Percentiles rank a stretch among this genome's conserved stretches.
Evolutionary conservation across 2,113 vertebrate species (phyloP).

Genomic region (Rallus limicola): DNA sequence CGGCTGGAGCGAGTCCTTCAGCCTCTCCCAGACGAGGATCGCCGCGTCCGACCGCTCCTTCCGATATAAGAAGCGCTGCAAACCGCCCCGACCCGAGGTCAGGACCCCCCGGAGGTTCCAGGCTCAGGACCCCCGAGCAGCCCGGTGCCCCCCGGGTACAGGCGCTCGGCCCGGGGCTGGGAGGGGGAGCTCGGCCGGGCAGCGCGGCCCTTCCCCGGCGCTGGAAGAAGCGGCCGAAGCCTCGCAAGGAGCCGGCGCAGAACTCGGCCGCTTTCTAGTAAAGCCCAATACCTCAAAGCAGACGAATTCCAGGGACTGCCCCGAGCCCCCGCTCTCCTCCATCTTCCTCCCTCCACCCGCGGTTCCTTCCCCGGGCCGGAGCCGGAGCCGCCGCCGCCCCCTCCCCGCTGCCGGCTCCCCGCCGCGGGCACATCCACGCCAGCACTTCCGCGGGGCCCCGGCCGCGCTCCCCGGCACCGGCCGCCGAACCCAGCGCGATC

Average conservation of each 20-base stretch:
- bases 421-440: no score
- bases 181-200: not conserved
- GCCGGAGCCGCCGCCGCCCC: no score
- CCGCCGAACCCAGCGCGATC: no score
- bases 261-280: constrained; percentile 8
- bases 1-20: rapidly evolving
- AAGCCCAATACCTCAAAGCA: not conserved
- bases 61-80: rapidly evolving
- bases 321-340: not conserved
- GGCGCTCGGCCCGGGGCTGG: no score
- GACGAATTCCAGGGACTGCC: not conserved
- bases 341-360: not conserved
- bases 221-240: not conserved
- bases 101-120: no score
- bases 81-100: no score
- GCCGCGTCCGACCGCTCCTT: rapidly evolving
- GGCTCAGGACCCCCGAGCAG: no score
- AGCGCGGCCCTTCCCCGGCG: not conserved
- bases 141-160: no score
- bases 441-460: no score
- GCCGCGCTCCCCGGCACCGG: no score
- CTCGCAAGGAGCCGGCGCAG: not conserved
- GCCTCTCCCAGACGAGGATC: rapidly evolving
- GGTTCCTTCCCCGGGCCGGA: not conserved
- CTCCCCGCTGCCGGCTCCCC: no score